Conservation (phyloP, 2,888 invertebrate species). For the Orthonevra nobilis region DNA sequence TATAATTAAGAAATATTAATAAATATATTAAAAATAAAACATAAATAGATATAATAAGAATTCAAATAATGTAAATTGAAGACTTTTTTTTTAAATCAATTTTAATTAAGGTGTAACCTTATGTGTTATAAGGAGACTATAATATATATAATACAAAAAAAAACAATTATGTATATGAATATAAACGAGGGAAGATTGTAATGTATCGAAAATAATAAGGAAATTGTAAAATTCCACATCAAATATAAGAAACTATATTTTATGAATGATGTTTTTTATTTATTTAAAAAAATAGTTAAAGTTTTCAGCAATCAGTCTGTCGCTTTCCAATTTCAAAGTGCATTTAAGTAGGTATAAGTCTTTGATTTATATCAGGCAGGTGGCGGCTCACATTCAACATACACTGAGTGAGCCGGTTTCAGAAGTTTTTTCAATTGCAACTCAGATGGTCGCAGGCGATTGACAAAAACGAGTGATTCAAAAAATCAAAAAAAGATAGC, state of each 20-base stretch:
- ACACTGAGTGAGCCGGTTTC: no score
- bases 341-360: no score
- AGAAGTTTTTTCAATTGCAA: no score
- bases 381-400: no score
- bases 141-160: conserved; percentile 38
- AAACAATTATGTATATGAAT: no score
- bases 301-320: no score
- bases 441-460: no score
- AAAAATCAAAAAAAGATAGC: no score
- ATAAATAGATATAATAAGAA: conserved; percentile 17
- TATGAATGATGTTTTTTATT: conserved; percentile 25
- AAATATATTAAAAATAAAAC: not conserved
- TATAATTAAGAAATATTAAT: conserved; percentile 3
- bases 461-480: no score
- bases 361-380: no score
- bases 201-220: conserved; percentile 50
- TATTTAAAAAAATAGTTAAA: no score
- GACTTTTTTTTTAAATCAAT: conserved; percentile 52
- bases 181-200: conserved; percentile 40
- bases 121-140: conserved; percentile 46
- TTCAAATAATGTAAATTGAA: conserved; percentile 64
- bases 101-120: conserved; percentile 37
- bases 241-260: conserved; percentile 65
- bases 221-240: conserved; percentile 61
- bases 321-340: no score